These are phyloP conservation scores for Ylistrum balloti DNA, from an alignment of 1,140 invertebrate genomes.

Conservation along the genomic window DNA sequence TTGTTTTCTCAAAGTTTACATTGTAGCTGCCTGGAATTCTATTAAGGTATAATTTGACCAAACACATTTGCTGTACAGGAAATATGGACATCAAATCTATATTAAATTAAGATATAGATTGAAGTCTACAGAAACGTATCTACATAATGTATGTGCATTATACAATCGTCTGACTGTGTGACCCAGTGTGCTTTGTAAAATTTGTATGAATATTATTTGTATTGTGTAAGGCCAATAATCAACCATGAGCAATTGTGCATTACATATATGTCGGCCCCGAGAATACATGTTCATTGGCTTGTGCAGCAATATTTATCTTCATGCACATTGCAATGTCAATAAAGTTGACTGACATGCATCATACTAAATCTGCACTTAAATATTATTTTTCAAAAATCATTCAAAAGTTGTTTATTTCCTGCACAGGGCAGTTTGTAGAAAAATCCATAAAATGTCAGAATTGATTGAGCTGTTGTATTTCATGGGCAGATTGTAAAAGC, in stretches of 20 bases:
- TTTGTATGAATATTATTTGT: too few relatives aligned
- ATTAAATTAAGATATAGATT: too few relatives aligned
- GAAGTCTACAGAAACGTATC: too few relatives aligned
- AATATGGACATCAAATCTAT: too few relatives aligned
- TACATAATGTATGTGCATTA: not conserved
- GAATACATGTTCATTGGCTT: not conserved
- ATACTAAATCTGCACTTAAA: not conserved
- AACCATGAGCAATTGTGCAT: too few relatives aligned
- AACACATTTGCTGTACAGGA: too few relatives aligned
- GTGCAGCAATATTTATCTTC: not conserved
- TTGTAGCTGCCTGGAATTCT: too few relatives aligned
- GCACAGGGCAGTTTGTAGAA: not conserved
- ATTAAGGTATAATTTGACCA: too few relatives aligned
- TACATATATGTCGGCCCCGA: not conserved
- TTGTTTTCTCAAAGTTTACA: too few relatives aligned
- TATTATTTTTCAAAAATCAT: not conserved
- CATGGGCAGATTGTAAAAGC: not conserved
- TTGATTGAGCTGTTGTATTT: constrained; percentile 14
- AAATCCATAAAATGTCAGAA: constrained; percentile 29
- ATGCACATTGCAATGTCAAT: not conserved
- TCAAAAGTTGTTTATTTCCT: not conserved
- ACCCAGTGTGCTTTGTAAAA: not conserved
- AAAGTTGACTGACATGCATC: not conserved
- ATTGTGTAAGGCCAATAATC: too few relatives aligned
- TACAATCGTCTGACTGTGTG: not conserved